These are phyloP conservation scores for Synergus laeviventris DNA, from an alignment of 2,888 invertebrate genomes.

Conservation along the genomic window DNA sequence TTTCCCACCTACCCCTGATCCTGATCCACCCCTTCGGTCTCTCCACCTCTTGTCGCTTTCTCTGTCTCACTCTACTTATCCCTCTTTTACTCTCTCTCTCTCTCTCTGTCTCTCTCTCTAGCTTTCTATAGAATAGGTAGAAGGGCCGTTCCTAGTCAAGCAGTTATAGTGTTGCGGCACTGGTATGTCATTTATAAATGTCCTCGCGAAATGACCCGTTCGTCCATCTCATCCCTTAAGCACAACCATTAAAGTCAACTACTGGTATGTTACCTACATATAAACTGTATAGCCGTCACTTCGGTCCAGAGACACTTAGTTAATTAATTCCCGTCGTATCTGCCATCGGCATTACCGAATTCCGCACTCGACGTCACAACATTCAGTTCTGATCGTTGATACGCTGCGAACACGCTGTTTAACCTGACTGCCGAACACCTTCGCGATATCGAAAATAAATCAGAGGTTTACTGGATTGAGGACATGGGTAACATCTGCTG, in stretches of 20 bases:
- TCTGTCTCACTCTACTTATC: constrained; percentile 41
- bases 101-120: constrained; percentile 35
- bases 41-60: not conserved
- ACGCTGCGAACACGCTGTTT: constrained; percentile 13
- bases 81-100: constrained; percentile 43
- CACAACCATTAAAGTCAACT: constrained; percentile 73
- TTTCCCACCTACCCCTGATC: constrained; percentile 63
- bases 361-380: constrained; percentile 42
- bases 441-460: constrained; percentile 13
- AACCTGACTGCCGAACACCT: constrained; percentile 11
- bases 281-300: constrained; percentile 59
- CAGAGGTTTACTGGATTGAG: constrained; percentile 6
- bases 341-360: constrained; percentile 53
- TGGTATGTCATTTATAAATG: constrained; percentile 75
- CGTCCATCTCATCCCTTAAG: constrained; percentile 74
- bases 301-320: constrained; percentile 60
- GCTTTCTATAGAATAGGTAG: constrained; percentile 53
- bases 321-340: constrained; percentile 63
- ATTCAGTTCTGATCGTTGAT: constrained; percentile 36
- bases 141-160: constrained; percentile 56
- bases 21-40: constrained; percentile 57
- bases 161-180: constrained; percentile 67
- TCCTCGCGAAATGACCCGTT: constrained; percentile 74
- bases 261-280: constrained; percentile 57
- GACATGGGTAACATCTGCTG: constrained; percentile 1